Evolutionary conservation across 35 echinoderm and acorn worm genomes (phyloP), one percentile per base, ranked within the genome.

Genomic region (Heliocidaris erythrogramma): DNA sequence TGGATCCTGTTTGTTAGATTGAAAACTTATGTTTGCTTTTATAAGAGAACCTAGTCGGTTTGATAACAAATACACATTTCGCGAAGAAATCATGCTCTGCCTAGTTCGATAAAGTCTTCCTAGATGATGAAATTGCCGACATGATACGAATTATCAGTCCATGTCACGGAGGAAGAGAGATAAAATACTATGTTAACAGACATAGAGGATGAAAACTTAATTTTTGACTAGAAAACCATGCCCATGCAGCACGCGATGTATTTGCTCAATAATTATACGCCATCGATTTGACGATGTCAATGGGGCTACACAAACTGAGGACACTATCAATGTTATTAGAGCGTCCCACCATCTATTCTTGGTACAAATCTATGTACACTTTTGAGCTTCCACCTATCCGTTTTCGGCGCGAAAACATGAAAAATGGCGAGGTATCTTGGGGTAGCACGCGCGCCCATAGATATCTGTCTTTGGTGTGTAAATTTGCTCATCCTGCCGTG

Each of bases 401-500:
- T 78, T 78, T 78, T 78, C 7, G 14, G 65, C 65, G 65, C 14
- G 17, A n/a, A 78, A 17, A 78, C 17, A 18, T 21, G 17, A n/a
- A 78, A 78, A 78, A 78, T 78, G 65, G 18, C 27, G 65, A 24
- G 24, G 27, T 78, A 78, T 78, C 65, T 78, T 78, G 65, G 65
- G 65, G n/a, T 5, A 78, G 65, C 65, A 78, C 65, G 65, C 65
- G 17, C 65, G 7, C 21, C 65, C 65, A 78, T 78, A 78, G 65
- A 78, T 78, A 78, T 29, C 24, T 27, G 65, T 78, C 65, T 78
- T 78, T 78, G 65, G 65, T n/a, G 18, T 21, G 65, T 78, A 78
- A 78, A 78, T 78, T 78, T 78, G 65, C 65, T 78, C 65, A 78
- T 78, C 65, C 65, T 78, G 18, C 65, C 65, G 18, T 78, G 65